Conservation (phyloP, 2,888 invertebrate genomes). For the Cenopis cana region DNA sequence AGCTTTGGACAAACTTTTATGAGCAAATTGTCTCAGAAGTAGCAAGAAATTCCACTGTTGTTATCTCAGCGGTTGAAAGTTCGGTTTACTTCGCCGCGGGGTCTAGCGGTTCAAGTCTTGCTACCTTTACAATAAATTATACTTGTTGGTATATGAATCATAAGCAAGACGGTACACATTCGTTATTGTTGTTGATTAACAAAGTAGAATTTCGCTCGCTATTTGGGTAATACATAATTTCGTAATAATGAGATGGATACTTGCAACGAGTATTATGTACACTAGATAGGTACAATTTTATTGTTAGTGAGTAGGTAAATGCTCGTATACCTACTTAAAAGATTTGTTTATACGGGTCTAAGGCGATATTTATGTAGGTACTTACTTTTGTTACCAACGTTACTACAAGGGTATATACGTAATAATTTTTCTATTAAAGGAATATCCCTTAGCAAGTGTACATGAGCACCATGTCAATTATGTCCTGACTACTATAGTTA, state of each 20-base stretch:
- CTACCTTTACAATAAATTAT: slow-evolving; percentile 33
- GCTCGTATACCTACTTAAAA: no score
- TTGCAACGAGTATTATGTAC: no score
- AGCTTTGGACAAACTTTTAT: slow-evolving; percentile 30
- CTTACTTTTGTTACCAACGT: no score
- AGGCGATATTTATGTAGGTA: no score
- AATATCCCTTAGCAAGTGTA: no score
- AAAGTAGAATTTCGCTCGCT: not conserved
- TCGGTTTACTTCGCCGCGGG: slow-evolving; percentile 30
- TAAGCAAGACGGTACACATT: slow-evolving; percentile 17
- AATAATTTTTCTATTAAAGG: no score
- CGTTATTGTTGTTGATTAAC: not conserved
- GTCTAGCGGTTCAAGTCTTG: slow-evolving; percentile 10
- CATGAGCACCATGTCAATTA: no score
- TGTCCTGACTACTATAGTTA: not conserved
- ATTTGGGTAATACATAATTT: not conserved
- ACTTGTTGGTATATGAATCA: slow-evolving; percentile 18
- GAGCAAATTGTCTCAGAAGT: slow-evolving; percentile 35
- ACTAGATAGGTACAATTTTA: no score
- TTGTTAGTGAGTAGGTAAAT: no score
- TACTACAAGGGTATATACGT: no score
- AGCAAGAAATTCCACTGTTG: slow-evolving; percentile 35
- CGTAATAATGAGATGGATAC: no score
- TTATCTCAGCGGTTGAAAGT: slow-evolving; percentile 29
- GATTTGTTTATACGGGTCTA: no score